These are phyloP conservation scores for Hymenochirus boettgeri DNA, from an alignment of 2,113 vertebrate genomes.

Conservation along the genomic window DNA sequence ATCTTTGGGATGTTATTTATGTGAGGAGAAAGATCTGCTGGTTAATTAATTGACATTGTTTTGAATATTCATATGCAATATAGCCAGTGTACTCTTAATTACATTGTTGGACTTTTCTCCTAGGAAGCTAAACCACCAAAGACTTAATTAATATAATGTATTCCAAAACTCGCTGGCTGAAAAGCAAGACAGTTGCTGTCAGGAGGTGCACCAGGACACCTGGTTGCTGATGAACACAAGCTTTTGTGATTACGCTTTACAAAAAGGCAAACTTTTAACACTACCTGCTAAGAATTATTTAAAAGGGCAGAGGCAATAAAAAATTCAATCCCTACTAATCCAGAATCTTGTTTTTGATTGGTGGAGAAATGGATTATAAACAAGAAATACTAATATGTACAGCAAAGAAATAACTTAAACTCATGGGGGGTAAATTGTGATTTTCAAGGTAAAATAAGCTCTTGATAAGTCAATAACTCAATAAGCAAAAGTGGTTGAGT, in stretches of 20 bases:
- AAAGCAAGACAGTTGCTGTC: slow-evolving; percentile 87
- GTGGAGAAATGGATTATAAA: no score
- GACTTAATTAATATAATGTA: slow-evolving; percentile 99
- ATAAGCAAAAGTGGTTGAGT: no score
- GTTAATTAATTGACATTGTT: slow-evolving; percentile 99
- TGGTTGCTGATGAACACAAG: slow-evolving; percentile 79
- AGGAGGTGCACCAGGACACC: slow-evolving; percentile 92
- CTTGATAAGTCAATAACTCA: no score
- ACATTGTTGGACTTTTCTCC: slow-evolving; percentile 98
- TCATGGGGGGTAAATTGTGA: no score
- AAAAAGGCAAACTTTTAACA: slow-evolving; percentile 63
- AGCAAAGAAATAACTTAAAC: no score
- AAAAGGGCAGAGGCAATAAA: slow-evolving; percentile 51
- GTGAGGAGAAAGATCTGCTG: slow-evolving; percentile 76
- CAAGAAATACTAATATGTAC: no score
- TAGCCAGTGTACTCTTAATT: slow-evolving; percentile 96
- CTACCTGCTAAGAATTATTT: slow-evolving; percentile 45
- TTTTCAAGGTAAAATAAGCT: no score
- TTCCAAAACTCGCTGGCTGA: slow-evolving; percentile 89
- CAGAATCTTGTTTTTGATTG: no score
- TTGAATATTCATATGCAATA: slow-evolving; percentile 99
- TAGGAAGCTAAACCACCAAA: slow-evolving; percentile 98
- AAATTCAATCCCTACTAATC: no score
- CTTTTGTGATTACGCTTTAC: slow-evolving; percentile 77
- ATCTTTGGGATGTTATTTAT: slow-evolving; percentile 72